Conservation (phyloP, 2,113 vertebrate genomes). For the Pelobates fuscus region DNA sequence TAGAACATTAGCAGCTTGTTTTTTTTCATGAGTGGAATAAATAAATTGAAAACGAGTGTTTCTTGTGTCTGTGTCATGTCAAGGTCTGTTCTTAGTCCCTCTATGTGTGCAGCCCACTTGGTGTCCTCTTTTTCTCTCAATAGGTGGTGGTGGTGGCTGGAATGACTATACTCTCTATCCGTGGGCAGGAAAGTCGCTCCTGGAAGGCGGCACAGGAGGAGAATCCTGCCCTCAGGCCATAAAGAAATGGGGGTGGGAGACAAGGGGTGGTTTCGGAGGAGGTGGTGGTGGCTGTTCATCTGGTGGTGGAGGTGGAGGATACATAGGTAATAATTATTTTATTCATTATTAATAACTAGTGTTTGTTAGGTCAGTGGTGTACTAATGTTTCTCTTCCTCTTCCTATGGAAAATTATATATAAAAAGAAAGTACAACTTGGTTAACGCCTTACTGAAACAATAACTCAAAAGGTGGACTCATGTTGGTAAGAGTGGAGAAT, state of each 20-base stretch:
- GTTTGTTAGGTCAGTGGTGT: too few relatives aligned
- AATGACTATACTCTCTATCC: conserved; percentile 82
- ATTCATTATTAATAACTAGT: background rate
- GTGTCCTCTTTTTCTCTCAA: conserved; percentile 56
- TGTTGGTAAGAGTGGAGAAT: too few relatives aligned
- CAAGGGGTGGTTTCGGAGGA: conserved; percentile 92
- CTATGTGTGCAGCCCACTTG: too few relatives aligned
- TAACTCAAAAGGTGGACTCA: too few relatives aligned
- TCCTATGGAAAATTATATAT: too few relatives aligned
- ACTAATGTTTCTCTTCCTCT: too few relatives aligned
- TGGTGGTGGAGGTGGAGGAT: conserved; percentile 96
- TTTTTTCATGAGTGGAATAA: too few relatives aligned
- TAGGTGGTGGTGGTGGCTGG: conserved; percentile 98
- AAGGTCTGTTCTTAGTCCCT: background rate
- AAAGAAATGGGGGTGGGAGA: conserved; percentile 92
- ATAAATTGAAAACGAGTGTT: too few relatives aligned
- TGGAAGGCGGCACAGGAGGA: conserved; percentile 90
- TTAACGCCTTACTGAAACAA: too few relatives aligned
- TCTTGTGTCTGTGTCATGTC: too few relatives aligned
- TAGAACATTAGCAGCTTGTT: too few relatives aligned
- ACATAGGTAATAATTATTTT: conserved; percentile 78
- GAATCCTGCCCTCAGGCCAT: conserved; percentile 87
- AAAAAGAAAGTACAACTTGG: too few relatives aligned
- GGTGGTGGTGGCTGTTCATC: conserved; percentile 94
- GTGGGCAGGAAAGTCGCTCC: conserved; percentile 88